A percentile compares a stretch with the other conserved stretches of the same genome.
Conservation (phyloP, 2,113 vertebrate genomes). For the Brachyhypopomus occidentalis region DNA sequence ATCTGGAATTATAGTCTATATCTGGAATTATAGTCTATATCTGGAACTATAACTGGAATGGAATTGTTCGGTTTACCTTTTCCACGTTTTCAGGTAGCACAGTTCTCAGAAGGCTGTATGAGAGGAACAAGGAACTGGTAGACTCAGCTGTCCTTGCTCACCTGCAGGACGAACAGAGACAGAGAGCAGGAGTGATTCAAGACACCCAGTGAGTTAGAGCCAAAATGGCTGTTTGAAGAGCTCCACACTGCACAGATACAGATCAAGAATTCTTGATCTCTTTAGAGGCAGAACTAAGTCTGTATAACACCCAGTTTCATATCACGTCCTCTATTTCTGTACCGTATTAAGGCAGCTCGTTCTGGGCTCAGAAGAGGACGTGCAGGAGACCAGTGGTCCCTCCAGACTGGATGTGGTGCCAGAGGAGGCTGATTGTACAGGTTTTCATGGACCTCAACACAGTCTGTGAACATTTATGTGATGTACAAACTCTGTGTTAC, state of each 20-base stretch:
- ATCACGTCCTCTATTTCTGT: constrained; percentile 39
- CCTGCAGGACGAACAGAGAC: constrained; percentile 65
- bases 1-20: too few relatives aligned
- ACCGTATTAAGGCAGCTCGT: constrained; percentile 67
- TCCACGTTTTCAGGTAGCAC: constrained; percentile 59
- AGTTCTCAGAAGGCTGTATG: constrained; percentile 68
- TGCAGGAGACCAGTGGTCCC: constrained; percentile 50
- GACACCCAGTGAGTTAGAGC: constrained; percentile 64
- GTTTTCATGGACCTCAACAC: not conserved
- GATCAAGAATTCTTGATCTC: not conserved
- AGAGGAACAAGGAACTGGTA: constrained; percentile 71
- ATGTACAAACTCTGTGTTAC: not conserved
- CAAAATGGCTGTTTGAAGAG: not conserved
- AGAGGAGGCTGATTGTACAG: constrained; percentile 67
- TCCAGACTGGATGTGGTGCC: constrained; percentile 52
- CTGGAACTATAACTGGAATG: not conserved
- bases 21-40: too few relatives aligned
- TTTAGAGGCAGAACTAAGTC: not conserved
- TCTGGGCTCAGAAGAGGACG: constrained; percentile 58
- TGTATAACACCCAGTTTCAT: constrained; percentile 2
- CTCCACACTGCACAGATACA: not conserved
- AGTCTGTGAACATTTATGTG: not conserved
- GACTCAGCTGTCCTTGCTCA: constrained; percentile 70
- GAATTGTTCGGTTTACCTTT: constrained; percentile 54
- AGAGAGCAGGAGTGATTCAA: constrained; percentile 63